These are phyloP conservation scores for Melinaea marsaeus DNA, from an alignment of 2,888 invertebrate genomes.

Conservation along the genomic window DNA sequence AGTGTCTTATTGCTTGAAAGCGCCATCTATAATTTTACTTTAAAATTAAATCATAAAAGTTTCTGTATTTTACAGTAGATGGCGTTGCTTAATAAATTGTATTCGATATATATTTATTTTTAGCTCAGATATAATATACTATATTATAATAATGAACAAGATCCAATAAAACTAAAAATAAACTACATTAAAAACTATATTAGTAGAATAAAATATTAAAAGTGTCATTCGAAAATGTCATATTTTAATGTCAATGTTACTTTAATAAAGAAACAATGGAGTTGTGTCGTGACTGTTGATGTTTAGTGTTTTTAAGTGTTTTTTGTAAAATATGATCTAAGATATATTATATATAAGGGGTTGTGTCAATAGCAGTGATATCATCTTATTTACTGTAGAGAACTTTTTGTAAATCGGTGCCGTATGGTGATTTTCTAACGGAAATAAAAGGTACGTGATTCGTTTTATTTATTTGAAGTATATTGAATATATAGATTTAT, in stretches of 20 bases:
- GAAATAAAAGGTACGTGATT: conserved; percentile 7
- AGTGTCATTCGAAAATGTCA: neutral
- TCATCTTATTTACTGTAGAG: neutral
- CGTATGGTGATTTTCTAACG: conserved; percentile 4
- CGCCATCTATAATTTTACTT: neutral
- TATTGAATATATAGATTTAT: neutral
- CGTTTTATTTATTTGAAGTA: conserved; percentile 1
- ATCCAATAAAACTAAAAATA: neutral
- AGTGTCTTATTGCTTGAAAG: neutral
- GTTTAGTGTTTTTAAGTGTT: conserved; percentile 9
- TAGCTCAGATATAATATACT: neutral
- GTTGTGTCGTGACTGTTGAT: conserved; percentile 11
- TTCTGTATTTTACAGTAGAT: neutral
- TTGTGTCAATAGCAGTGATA: too few relatives aligned
- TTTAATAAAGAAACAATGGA: conserved; percentile 22
- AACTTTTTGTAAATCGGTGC: neutral
- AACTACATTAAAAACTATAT: neutral
- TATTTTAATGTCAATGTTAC: conserved; percentile 12
- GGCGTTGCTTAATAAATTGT: neutral
- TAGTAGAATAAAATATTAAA: neutral
- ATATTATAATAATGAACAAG: neutral
- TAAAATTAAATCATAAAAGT: neutral
- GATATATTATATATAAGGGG: too few relatives aligned
- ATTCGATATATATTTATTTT: neutral
- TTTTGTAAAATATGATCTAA: neutral